phyloP scores from a whole-genome alignment of 2,797 vertebrate species.

The Sphenopsis melanotis region DNA sequence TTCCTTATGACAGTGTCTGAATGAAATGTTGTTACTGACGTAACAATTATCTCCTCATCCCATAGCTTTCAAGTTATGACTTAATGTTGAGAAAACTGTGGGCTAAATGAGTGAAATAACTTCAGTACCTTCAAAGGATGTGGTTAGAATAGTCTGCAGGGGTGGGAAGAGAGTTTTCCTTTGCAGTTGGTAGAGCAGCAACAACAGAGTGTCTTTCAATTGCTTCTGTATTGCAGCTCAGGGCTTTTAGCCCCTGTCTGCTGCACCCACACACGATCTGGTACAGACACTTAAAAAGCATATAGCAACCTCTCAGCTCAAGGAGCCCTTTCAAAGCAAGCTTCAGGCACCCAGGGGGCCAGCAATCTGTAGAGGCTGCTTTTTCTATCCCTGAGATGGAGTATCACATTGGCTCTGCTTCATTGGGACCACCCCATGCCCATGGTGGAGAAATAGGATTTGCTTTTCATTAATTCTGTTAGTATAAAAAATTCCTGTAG shows the following conservation, averaged over 20 bases:
- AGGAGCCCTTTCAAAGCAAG: conserved; percentile 40
- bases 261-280: conserved; percentile 56
- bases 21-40: conserved; percentile 58
- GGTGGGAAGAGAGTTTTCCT: conserved; percentile 45
- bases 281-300: conserved; percentile 31
- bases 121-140: conserved; percentile 62
- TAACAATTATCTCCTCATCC: conserved; percentile 50
- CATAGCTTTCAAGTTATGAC: conserved; percentile 42
- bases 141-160: conserved; percentile 52
- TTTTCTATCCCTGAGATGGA: background rate
- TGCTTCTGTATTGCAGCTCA: conserved; percentile 8
- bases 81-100: conserved; percentile 61
- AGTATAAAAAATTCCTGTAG: conserved; percentile 73
- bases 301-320: conserved; percentile 25
- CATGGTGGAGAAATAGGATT: conserved; percentile 36
- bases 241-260: conserved; percentile 47
- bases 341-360: conserved; percentile 8
- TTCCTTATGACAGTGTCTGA: background rate
- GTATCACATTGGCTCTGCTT: conserved; percentile 1
- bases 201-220: conserved; percentile 36
- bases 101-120: conserved; percentile 52
- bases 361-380: conserved; percentile 21
- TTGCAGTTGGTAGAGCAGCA: conserved; percentile 14
- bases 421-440: conserved; percentile 38
- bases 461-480: conserved; percentile 63